These are phyloP conservation scores for Stegodyphus mimosarum DNA, from an alignment of 1,140 invertebrate genomes.

Conservation along the genomic window DNA sequence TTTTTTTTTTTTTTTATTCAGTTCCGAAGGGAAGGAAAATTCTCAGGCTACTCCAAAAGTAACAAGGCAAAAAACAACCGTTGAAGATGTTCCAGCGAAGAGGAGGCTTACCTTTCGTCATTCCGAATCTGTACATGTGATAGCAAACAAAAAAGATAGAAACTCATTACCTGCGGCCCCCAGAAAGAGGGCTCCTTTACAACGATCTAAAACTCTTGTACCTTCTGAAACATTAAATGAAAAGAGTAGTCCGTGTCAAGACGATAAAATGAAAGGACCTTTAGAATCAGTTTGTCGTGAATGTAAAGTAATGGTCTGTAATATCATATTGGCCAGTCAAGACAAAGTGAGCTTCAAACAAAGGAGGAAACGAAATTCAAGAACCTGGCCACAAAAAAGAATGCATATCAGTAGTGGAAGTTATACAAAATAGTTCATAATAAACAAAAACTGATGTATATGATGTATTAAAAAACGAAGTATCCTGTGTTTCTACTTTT, in stretches of 20 bases:
- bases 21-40: conserved; percentile 40
- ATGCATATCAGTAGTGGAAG: background rate
- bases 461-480: no score
- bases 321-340: conserved; percentile 79
- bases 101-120: conserved; percentile 18
- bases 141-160: conserved; percentile 8
- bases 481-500: no score
- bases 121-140: conserved; percentile 43
- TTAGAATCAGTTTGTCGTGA: conserved; percentile 92
- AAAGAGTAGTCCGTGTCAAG: background rate
- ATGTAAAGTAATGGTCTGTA: conserved; percentile 92
- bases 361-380: conserved; percentile 35
- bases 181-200: conserved; percentile 36
- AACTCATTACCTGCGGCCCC: background rate
- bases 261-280: conserved; percentile 73
- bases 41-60: conserved; percentile 58
- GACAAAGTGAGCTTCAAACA: conserved; percentile 51
- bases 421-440: no score
- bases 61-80: conserved; percentile 34
- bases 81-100: conserved; percentile 6
- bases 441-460: no score
- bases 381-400: conserved; percentile 54
- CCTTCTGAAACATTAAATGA: conserved; percentile 2
- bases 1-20: conserved; percentile 33
- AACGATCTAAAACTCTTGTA: conserved; percentile 41